Evolutionary conservation across 92 coral and sea anemone species (phyloP), one percentile per base, ranked within the genome.

Genomic region (Micromussa lordhowensis): DNA sequence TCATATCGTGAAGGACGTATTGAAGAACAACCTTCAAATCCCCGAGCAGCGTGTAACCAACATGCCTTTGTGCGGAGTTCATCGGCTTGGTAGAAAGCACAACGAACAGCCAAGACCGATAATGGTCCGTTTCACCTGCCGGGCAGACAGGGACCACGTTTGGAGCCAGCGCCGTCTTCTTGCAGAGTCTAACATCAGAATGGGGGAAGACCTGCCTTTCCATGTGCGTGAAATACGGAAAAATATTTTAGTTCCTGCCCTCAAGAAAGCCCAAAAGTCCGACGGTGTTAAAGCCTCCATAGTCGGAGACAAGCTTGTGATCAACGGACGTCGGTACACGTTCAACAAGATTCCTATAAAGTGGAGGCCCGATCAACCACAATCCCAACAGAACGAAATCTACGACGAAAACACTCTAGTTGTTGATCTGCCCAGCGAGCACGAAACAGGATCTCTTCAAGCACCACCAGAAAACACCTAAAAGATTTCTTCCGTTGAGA

Each of bases 101-200:
- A 48, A n/a, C 40, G 63, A 48, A 22, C 28, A 18, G 38, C 61
- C 81, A 57, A 77, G 81, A 77, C 81, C 63, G 11, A 32, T 49
- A 6, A 77, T 77, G 14, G 81, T 19, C 28, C 64, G 63, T 16
- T 77, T 77, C 21, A 77, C 66, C 53, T 77, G 81, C 76, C 85
- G 86, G 49, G 94, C 88, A 63, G 82, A 82, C 36, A 75, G 90
- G 91, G 95, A 40, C 10, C 48, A 2, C 48, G 48, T 40, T 40
- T 40, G 48, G 48, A 40, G 48, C 48, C 48, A 40, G 89, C 76
- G 18, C 89, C 24, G 80, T 81, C 51, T 77, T 86, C 68, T 79
- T 80, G 58, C 44, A 78, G 21, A 16, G 57, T 59, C 82, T 53
- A 83, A 89, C 54, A 19, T 77, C 14, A 51, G 51, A 49, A 55